phyloP scores from a whole-genome alignment of 2,797 vertebrate genomes.

The Gymnothorax javanicus region DNA sequence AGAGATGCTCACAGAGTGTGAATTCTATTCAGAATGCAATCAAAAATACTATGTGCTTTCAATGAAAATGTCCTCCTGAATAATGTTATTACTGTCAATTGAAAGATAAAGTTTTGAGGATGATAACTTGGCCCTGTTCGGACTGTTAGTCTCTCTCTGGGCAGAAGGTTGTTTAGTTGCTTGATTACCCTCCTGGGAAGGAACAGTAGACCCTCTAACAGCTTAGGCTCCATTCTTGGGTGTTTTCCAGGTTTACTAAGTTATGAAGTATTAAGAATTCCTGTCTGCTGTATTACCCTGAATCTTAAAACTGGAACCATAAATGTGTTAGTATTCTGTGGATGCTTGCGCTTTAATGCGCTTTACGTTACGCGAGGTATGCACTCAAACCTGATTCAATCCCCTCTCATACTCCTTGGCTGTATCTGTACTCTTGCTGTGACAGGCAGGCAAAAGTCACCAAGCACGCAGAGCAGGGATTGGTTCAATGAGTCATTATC shows the following conservation, averaged over 20 bases:
- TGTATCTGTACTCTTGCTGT: constrained; percentile 48
- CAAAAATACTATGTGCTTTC: not conserved
- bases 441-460: constrained; percentile 17
- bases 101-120: not conserved
- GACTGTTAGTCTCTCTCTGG: not conserved
- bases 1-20: not conserved
- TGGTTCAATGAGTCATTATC: constrained; percentile 35
- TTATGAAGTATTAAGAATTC: not conserved
- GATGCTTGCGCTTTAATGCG: not conserved
- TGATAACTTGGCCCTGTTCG: not conserved
- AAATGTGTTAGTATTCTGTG: not conserved
- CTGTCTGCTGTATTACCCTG: not conserved
- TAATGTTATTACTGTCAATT: not conserved
- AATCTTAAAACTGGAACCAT: not conserved
- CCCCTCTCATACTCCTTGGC: constrained; percentile 42
- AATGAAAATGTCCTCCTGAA: not conserved
- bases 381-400: constrained; percentile 39
- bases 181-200: not conserved
- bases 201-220: not conserved
- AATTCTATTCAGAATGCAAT: not conserved
- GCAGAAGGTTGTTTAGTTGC: not conserved
- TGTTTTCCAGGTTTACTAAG: not conserved
- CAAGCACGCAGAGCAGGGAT: constrained; percentile 9
- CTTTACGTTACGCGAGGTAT: not conserved
- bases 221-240: not conserved